phyloP scores from a whole-genome alignment of 2,888 invertebrate species.

The Leptopilina drosophilae region DNA sequence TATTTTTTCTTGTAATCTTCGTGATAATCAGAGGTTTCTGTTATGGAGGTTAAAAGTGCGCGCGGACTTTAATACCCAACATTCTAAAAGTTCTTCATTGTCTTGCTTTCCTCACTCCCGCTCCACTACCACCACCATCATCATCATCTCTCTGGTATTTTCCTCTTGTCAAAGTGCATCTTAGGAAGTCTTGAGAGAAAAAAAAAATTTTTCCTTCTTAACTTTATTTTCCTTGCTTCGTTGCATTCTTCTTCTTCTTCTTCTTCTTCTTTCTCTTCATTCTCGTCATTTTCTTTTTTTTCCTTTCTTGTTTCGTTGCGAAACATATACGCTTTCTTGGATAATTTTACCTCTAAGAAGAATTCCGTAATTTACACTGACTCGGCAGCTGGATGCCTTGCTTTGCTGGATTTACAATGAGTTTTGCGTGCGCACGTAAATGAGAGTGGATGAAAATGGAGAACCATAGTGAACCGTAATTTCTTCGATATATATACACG shows the following conservation, averaged over 20 bases:
- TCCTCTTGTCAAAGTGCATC: slow-evolving; percentile 1
- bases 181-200: too few species aligned
- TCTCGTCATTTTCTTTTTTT: background rate
- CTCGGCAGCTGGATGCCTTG: slow-evolving; percentile 37
- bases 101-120: background rate
- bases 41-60: slow-evolving; percentile 9
- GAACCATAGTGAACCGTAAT: slow-evolving; percentile 26
- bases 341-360: slow-evolving; percentile 27
- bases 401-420: slow-evolving; percentile 29
- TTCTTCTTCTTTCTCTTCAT: background rate
- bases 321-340: background rate
- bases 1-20: background rate
- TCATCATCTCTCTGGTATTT: slow-evolving; percentile 16
- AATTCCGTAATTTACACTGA: slow-evolving; percentile 35
- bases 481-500: background rate
- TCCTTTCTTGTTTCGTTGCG: background rate
- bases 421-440: slow-evolving; percentile 16
- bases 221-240: background rate
- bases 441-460: slow-evolving; percentile 38
- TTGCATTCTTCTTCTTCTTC: slow-evolving; percentile 8
- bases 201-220: too few species aligned
- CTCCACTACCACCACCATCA: too few species aligned
- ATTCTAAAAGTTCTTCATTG: slow-evolving; percentile 9
- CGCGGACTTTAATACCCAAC: background rate
- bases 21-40: too few species aligned